Conservation (phyloP, 2,797 vertebrate genomes). For the Odontamblyopus lacepedii region DNA sequence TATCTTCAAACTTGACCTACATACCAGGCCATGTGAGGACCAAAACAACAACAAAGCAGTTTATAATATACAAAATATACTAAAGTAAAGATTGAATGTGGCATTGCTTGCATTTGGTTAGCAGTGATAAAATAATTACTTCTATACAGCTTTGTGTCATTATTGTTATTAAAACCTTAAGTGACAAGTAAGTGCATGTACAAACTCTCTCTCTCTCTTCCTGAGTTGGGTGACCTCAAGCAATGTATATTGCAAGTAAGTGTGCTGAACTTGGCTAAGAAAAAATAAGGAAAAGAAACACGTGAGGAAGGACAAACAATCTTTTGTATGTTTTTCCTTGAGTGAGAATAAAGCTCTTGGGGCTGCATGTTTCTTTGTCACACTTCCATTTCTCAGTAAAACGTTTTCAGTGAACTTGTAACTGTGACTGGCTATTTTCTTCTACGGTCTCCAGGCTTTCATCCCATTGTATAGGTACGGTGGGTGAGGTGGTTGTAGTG, state of each 20-base stretch:
- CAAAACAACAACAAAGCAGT: slow-evolving; percentile 9
- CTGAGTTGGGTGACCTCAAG: slow-evolving; percentile 58
- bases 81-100: slow-evolving; percentile 13
- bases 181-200: slow-evolving; percentile 10
- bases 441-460: slow-evolving; percentile 45
- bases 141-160: slow-evolving; percentile 16
- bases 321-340: slow-evolving; percentile 60
- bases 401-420: background rate
- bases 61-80: slow-evolving; percentile 1
- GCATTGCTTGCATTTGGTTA: slow-evolving; percentile 3
- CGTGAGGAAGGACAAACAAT: slow-evolving; percentile 34
- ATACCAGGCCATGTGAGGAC: slow-evolving; percentile 36
- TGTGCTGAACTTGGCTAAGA: slow-evolving; percentile 27
- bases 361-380: slow-evolving; percentile 61
- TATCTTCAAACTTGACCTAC: slow-evolving; percentile 45
- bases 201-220: slow-evolving; percentile 34
- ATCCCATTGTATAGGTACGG: slow-evolving; percentile 62
- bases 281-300: slow-evolving; percentile 37
- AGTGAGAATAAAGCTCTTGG: slow-evolving; percentile 64
- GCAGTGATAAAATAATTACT: background rate
- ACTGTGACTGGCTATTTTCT: slow-evolving; percentile 32
- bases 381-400: slow-evolving; percentile 44
- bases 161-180: slow-evolving; percentile 15
- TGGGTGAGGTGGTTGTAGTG: slow-evolving; percentile 37
- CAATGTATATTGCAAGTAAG: slow-evolving; percentile 19